Conservation (phyloP, 2,888 invertebrate species). For the Leptinotarsa tumamoca region DNA sequence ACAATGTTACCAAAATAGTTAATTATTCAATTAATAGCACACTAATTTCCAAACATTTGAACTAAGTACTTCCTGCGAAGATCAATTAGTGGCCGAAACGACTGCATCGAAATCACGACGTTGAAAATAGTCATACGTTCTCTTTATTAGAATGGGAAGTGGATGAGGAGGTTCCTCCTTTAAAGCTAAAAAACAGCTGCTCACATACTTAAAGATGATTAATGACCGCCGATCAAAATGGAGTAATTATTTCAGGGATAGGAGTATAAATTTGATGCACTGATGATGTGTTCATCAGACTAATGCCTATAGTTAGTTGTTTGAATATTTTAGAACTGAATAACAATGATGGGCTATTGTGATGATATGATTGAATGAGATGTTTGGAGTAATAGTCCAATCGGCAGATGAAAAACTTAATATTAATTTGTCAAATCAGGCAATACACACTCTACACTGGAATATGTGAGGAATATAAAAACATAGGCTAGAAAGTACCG, state of each 20-base stretch:
- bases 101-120: conserved; percentile 16
- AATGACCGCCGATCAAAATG: conserved; percentile 20
- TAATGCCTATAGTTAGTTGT: neutral
- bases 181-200: conserved; percentile 23
- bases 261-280: conserved; percentile 14
- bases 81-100: neutral
- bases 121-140: conserved; percentile 9
- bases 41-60: neutral
- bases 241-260: conserved; percentile 21
- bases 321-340: conserved; percentile 4
- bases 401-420: no score
- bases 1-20: neutral
- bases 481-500: no score
- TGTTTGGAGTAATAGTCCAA: no score
- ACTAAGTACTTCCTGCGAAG: conserved; percentile 8
- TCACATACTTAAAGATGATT: conserved; percentile 21
- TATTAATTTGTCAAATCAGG: no score
- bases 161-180: conserved; percentile 6
- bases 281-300: conserved; percentile 9
- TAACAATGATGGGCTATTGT: neutral
- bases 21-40: neutral
- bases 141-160: conserved; percentile 25
- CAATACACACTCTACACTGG: no score
- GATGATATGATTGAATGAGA: neutral
- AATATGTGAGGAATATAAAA: no score